Conservation (phyloP, 1,140 invertebrate genomes). For the Drosophila tropicalis region DNA sequence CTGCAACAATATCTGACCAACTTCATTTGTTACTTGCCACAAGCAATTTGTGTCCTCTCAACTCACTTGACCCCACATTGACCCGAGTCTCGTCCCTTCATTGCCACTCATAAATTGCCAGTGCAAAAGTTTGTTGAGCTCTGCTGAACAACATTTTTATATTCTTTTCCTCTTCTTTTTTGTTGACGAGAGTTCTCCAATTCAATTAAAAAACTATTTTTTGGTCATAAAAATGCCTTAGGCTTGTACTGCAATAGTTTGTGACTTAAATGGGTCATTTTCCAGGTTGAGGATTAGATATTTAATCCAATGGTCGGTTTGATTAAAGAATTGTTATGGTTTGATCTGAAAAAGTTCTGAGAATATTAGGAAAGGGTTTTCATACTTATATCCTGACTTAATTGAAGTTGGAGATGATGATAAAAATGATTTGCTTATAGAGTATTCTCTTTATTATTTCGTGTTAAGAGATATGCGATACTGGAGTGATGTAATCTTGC, state of each 20-base stretch:
- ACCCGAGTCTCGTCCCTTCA: constrained; percentile 31
- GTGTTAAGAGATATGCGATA: no score
- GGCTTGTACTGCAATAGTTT: neutral
- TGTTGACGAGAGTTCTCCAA: constrained; percentile 2
- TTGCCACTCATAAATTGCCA: constrained; percentile 34
- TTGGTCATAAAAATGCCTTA: constrained; percentile 10
- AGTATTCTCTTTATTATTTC: no score
- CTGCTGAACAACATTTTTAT: neutral
- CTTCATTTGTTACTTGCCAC: constrained; percentile 43
- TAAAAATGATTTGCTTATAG: no score
- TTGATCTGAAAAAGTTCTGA: no score
- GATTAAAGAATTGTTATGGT: neutral
- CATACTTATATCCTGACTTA: no score
- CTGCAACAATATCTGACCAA: constrained; percentile 27
- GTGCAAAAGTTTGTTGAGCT: constrained; percentile 30
- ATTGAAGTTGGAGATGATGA: no score
- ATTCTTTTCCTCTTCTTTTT: neutral
- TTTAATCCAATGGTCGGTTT: neutral
- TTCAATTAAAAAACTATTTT: constrained; percentile 45
- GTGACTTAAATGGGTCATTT: neutral
- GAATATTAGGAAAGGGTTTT: no score
- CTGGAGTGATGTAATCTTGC: no score
- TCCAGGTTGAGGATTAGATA: no score
- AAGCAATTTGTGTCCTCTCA: constrained; percentile 36
- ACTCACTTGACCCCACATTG: constrained; percentile 39